Conservation (phyloP, 1,140 invertebrate species). For the Hermetia illucens region DNA sequence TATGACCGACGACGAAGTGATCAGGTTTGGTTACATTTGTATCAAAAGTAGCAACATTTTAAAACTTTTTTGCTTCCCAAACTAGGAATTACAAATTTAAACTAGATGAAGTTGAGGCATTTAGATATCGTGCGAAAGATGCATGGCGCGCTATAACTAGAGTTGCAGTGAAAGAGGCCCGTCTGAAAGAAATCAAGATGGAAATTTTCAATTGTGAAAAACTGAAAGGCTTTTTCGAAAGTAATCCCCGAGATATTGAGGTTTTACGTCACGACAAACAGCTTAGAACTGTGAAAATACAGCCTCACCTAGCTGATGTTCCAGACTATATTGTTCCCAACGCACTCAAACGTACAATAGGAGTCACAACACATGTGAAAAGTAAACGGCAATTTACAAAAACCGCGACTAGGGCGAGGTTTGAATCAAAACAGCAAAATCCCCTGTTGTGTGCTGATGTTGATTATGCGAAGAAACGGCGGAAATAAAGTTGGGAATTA, state of each 20-base stretch:
- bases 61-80: constrained; percentile 12
- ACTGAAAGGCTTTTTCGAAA: constrained; percentile 89
- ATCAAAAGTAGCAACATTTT: background rate
- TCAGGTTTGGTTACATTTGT: no score
- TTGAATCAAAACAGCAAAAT: constrained; percentile 23
- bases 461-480: constrained; percentile 17
- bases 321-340: constrained; percentile 86
- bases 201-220: constrained; percentile 90
- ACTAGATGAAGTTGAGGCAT: constrained; percentile 90
- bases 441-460: constrained; percentile 26
- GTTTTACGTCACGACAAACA: constrained; percentile 85
- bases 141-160: constrained; percentile 87
- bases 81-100: constrained; percentile 84
- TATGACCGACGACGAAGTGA: constrained; percentile 25
- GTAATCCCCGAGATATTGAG: constrained; percentile 83
- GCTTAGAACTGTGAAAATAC: constrained; percentile 69
- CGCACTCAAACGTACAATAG: constrained; percentile 47
- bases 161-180: constrained; percentile 80
- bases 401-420: constrained; percentile 16
- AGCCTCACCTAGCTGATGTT: constrained; percentile 78
- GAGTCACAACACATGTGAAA: constrained; percentile 28
- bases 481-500: constrained; percentile 1
- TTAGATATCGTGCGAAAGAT: constrained; percentile 85
- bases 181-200: constrained; percentile 89
- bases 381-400: constrained; percentile 29